Base-by-base conservation (phyloP, 2,888 invertebrate species). In the Nomada flava region DNA sequence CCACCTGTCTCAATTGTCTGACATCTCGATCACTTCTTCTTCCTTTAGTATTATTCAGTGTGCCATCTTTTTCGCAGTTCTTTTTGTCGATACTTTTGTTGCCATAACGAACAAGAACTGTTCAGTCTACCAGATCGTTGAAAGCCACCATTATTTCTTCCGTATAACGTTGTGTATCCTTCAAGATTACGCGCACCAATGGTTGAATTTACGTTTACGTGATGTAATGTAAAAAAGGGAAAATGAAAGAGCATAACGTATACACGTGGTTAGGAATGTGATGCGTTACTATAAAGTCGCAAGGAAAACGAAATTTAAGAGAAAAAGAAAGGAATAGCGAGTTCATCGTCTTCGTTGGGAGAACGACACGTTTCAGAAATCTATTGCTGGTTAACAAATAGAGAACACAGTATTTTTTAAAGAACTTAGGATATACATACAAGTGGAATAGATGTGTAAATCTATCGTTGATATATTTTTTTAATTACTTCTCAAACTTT, bases 1-100 rank as follows among this genome's bases (percentile, higher is more conserved):
- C 79, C 73, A 76, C 72, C 67, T 76, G 59, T 42, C 75, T 71
- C 67, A 78, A 69, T 83, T 72, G 71, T 76, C 64, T 77, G 57
- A 55, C 60, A 55, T 74, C 60, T 42, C 5, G 76, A 53, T 18
- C 70, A 73, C 62, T 79, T 71, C 73, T 80, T 78, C 64, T 72
- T 80, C 63, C 78, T 86, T 79, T 83, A 90, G 84, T 87, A 84
- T 88, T 89, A 89, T 85, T 83, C 83, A 80, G 74, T 62, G 91
- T 91, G 90, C 91, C 91, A 90, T 91, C 84, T 69, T 79, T 81
- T 81, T 89, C 82, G 52, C 80, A 83, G 70, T 72, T 68, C 18
- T 11, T 72, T 82, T 70, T 73, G 64, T 65, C 73, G 68, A 36
- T 82, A 82, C 67, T 77, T 81, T 76, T 86, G 86, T 90, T 90